A percentile compares a stretch with the other conserved stretches of the same genome.
Conservation (phyloP, 2,113 vertebrate species). For the Malurus alboscapulatus region DNA sequence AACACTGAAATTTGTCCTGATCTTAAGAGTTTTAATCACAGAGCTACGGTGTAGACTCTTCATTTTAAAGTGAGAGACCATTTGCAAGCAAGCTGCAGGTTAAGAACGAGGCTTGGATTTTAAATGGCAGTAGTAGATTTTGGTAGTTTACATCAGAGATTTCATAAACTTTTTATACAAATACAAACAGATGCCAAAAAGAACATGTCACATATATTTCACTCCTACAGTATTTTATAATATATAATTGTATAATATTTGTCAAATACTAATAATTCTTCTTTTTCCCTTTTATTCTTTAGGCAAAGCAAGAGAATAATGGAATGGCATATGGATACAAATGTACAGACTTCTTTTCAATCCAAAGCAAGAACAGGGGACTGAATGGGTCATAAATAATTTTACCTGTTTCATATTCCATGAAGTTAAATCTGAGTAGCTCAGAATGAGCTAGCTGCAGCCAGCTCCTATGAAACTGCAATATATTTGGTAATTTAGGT, state of each 20-base stretch:
- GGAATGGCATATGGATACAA: conserved; percentile 46
- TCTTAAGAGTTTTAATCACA: not conserved
- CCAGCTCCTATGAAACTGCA: conserved; percentile 36
- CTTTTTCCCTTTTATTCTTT: not conserved
- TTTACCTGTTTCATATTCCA: conserved; percentile 68
- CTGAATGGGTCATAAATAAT: conserved; percentile 64
- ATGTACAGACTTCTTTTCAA: conserved; percentile 35
- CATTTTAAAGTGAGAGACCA: not conserved
- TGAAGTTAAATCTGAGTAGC: conserved; percentile 52
- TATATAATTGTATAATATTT: not conserved
- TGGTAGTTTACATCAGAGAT: not conserved
- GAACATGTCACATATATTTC: not conserved
- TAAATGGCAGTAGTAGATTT: not conserved
- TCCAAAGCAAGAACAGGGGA: conserved; percentile 27
- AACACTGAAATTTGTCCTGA: not conserved
- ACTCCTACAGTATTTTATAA: not conserved
- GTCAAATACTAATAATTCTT: not conserved
- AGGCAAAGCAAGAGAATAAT: conserved; percentile 16
- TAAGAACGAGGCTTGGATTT: not conserved
- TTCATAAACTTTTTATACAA: not conserved
- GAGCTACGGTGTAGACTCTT: not conserved
- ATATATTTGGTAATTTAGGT: conserved; percentile 66
- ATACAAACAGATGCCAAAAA: not conserved
- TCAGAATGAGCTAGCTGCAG: conserved; percentile 35
- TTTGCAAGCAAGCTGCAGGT: not conserved